These are phyloP conservation scores for Diarsia mendica DNA, from an alignment of 2,888 invertebrate species.

Conservation along the genomic window DNA sequence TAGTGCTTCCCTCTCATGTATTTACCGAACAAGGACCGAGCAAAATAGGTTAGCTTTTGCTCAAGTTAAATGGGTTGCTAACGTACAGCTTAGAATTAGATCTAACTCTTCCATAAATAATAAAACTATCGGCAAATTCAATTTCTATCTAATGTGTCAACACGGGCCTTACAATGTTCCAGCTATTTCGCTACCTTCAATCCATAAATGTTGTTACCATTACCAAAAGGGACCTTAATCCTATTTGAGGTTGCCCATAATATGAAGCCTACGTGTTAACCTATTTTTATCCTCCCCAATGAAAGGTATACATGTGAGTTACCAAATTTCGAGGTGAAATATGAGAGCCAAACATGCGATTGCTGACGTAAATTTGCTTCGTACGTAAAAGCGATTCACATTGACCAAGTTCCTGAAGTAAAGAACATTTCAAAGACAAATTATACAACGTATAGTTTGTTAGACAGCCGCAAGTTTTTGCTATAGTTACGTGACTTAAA, in stretches of 20 bases:
- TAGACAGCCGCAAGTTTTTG: slow-evolving; percentile 40
- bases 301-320: slow-evolving; percentile 48
- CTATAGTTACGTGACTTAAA: slow-evolving; percentile 43
- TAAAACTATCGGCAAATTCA: slow-evolving; percentile 11
- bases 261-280: slow-evolving; percentile 37
- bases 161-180: not conserved
- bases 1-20: slow-evolving; percentile 39
- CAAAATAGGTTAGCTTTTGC: slow-evolving; percentile 23
- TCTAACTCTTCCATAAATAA: slow-evolving; percentile 13
- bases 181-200: slow-evolving; percentile 1
- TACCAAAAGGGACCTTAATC: slow-evolving; percentile 15
- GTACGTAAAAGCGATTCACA: slow-evolving; percentile 67
- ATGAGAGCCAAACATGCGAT: slow-evolving; percentile 64
- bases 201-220: slow-evolving; percentile 18
- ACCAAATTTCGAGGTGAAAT: slow-evolving; percentile 64
- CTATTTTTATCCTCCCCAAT: slow-evolving; percentile 51
- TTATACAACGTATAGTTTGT: slow-evolving; percentile 29
- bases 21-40: slow-evolving; percentile 41
- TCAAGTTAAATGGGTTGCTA: slow-evolving; percentile 13
- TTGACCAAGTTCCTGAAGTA: slow-evolving; percentile 71
- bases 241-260: slow-evolving; percentile 31
- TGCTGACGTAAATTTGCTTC: slow-evolving; percentile 71
- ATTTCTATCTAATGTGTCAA: not conserved
- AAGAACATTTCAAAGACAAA: slow-evolving; percentile 68
- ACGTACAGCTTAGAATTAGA: not conserved